These are phyloP conservation scores for Odocoileus virginianus DNA, from an alignment of 2,113 vertebrate genomes.

Conservation along the genomic window DNA sequence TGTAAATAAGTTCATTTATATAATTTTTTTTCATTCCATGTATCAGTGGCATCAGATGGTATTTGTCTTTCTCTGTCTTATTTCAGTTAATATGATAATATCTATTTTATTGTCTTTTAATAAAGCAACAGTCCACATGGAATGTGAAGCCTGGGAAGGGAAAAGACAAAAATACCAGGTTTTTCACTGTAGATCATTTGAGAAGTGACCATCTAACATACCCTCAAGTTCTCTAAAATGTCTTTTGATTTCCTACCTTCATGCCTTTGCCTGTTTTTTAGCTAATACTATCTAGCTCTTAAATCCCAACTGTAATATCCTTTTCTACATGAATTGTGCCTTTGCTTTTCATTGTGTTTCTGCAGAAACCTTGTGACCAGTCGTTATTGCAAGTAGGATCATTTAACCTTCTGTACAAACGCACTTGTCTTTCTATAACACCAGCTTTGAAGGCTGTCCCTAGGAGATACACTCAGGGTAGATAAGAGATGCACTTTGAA, in stretches of 20 bases:
- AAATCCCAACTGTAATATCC: not conserved
- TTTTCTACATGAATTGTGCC: not conserved
- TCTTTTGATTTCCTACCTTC: not conserved
- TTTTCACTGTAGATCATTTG: not conserved
- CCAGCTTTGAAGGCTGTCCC: not conserved
- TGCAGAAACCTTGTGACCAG: not conserved
- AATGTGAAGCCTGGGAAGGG: not conserved
- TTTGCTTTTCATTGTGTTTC: not conserved
- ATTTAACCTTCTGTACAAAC: not conserved
- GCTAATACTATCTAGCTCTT: not conserved
- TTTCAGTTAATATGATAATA: not conserved
- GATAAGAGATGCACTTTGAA: not conserved
- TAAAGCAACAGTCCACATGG: not conserved
- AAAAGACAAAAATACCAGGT: not conserved
- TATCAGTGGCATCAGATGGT: not conserved
- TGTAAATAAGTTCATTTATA: not conserved
- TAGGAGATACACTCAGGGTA: not conserved
- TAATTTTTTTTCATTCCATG: not conserved
- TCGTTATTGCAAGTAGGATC: not conserved
- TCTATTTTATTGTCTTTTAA: not conserved
- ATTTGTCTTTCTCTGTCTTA: not conserved
- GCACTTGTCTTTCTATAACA: not conserved
- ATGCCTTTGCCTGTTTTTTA: not conserved
- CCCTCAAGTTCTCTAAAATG: not conserved
- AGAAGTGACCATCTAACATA: not conserved